Evolutionary conservation across 2,888 invertebrate species (phyloP), one percentile per base, ranked within the genome.

Genomic region (Erebia epiphron): DNA sequence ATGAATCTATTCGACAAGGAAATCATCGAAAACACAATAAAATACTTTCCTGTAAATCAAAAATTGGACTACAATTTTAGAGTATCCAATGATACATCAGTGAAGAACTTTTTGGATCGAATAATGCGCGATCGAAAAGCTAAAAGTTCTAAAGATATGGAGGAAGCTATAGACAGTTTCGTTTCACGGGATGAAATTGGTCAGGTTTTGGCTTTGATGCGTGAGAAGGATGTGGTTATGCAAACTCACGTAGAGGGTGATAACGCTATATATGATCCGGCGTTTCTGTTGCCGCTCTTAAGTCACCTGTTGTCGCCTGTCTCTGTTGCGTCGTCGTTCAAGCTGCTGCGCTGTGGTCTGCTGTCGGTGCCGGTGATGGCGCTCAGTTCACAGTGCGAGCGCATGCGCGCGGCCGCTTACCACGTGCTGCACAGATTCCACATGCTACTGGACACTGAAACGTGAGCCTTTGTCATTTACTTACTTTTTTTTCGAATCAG

Each of bases 261-360:
- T 49, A 84, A 84, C 52, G 86, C 92, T 4, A 90, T 96, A 67
- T 98, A 98, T 79, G 98, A 98, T 89, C 96, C 98, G 1, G 94
- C 96, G 41, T 98, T 98, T 84, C 90, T 98, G 76, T 92, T 98
- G 68, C 97, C 98, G 0, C 84, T 98, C 11, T 94, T 98, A 83
- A 95, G 95, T 74, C 95, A 96, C 80, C 87, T 97, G 60, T 90
- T 98, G 74, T 95, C 96, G 0, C 96, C 97, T 5, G 97, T 97
- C 76, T 95, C 96, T 57, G 94, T 95, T 65, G 95, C 97, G 1
- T 95, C 96, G 18, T 96, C 96, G 71, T 95, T 96, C 78, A 95
- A 95, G 85, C 94, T 97, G 74, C 93, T 95, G 18, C 94, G 96
- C 73, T 95, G 94, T 72, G 97, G 97, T 1, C 94, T 96, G 58